Percentiles rank a stretch among this genome's conserved stretches.
Evolutionary conservation across 2,888 invertebrate species (phyloP).

Genomic region (Morpho deidamia): DNA sequence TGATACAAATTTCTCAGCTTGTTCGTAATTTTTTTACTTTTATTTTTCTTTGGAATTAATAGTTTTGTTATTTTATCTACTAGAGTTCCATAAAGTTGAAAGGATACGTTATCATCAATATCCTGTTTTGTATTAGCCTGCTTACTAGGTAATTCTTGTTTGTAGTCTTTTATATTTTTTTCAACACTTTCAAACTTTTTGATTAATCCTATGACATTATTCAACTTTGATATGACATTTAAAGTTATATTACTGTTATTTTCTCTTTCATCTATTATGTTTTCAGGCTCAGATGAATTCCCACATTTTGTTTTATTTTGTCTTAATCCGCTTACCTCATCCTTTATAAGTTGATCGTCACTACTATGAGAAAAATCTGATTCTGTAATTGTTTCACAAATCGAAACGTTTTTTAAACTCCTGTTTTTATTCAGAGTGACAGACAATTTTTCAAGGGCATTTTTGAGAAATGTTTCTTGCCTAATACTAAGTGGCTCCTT

Average conservation of each 20-base stretch:
- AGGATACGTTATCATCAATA: conserved; percentile 26
- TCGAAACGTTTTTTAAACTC: conserved; percentile 42
- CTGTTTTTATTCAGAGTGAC: conserved; percentile 46
- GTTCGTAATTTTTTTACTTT: conserved; percentile 35
- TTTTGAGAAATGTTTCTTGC: conserved; percentile 59
- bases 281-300: conserved; percentile 15
- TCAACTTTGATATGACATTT: conserved; percentile 47
- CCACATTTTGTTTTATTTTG: conserved; percentile 11
- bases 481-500: conserved; percentile 60
- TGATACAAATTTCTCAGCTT: conserved; percentile 37
- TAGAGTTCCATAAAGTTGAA: conserved; percentile 49
- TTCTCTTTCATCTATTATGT: conserved; percentile 5
- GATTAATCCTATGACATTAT: conserved; percentile 48
- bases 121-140: conserved; percentile 1
- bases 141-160: conserved; percentile 19
- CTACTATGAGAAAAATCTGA: conserved; percentile 24
- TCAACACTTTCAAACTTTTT: conserved; percentile 52
- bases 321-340: conserved; percentile 4
- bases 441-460: conserved; percentile 55
- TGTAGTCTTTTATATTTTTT: conserved; percentile 35
- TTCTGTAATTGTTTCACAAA: conserved; percentile 48
- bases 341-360: conserved; percentile 18
- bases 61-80: conserved; percentile 56
- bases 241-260: conserved; percentile 24
- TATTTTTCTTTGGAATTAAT: conserved; percentile 43